Base-by-base conservation (phyloP, 1,140 invertebrate genomes). In the Ooceraea biroi region DNA sequence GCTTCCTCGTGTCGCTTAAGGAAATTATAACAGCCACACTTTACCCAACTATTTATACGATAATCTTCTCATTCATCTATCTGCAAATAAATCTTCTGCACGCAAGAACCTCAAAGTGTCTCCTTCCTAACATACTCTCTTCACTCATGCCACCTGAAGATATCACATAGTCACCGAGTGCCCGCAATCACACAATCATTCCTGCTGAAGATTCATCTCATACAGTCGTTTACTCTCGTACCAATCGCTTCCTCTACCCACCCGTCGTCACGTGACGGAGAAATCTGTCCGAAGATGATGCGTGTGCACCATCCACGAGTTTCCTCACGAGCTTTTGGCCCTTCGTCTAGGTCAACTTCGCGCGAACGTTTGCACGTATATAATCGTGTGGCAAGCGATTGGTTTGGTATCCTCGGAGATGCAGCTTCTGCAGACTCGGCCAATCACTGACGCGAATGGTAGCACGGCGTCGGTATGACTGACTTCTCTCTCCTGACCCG, bases 381-480 rank as follows among this genome's bases (percentile, higher is more conserved):
- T 44, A 19, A 77, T 36, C 22, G 46, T 50, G 61, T n/a, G 61
- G 44, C 14, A 11, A 44, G 55, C 36, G 11, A 66, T 36, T 22
- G 12, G 1, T 69, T 57, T 46, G 27, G 19, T 82, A 52, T 48
- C 57, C 60, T 73, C 55, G 46, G 36, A 44, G 74, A 88, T 58
- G 25, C 52, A 66, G 36, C 72, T 71, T 58, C 41, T 50, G 65
- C 76, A 46, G 65, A 27, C 66, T 76, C 76, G 85, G 30, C 27
- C 50, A 89, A 87, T 85, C 82, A 83, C 65, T 91, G 91, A 93
- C 87, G 91, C 90, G 91, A 93, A 88, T 93, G 82, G 90, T 85
- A 91, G 89, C 91, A 89, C 91, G 91, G 92, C 91, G 90, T 91
- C 85, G 90, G 88, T 92, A 93, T 93, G 89, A 93, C 92, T 93